Evolutionary conservation across 2,797 vertebrate genomes (phyloP).

Genomic region (Phylloscopus collybita): DNA sequence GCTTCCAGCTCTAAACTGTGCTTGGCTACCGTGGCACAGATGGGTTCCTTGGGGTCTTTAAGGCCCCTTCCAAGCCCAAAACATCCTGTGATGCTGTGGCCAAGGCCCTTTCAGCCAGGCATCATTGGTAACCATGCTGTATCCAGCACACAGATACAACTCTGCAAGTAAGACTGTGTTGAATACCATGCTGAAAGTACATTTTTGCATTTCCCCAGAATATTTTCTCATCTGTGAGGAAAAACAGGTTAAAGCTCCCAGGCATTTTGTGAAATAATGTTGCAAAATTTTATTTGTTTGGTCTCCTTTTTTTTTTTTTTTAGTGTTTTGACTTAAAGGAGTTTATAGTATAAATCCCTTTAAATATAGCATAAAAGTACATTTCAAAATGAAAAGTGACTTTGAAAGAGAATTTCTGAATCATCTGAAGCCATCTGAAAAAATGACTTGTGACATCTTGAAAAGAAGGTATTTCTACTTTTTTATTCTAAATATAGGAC

Average conservation of each 20-base stretch:
- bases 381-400: neutral
- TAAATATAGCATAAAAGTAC: neutral
- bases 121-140: accelerated
- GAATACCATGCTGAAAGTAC: neutral
- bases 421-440: neutral
- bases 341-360: neutral
- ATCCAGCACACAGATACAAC: accelerated
- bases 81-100: neutral
- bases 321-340: neutral
- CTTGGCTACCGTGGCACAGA: accelerated
- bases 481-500: neutral
- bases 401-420: neutral
- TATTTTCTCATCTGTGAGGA: neutral
- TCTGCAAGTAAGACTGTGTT: neutral
- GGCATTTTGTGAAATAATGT: neutral
- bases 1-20: neutral
- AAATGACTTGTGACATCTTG: neutral
- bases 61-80: neutral
- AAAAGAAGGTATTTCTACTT: neutral
- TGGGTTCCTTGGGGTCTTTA: neutral
- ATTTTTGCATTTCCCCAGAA: neutral
- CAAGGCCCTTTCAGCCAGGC: accelerated
- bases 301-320: neutral
- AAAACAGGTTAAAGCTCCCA: neutral
- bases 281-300: neutral